A percentile compares a stretch with the other conserved stretches of the same genome.
These are phyloP conservation scores for Sesamia nonagrioides DNA, from an alignment of 1,140 invertebrate genomes.

Conservation along the genomic window DNA sequence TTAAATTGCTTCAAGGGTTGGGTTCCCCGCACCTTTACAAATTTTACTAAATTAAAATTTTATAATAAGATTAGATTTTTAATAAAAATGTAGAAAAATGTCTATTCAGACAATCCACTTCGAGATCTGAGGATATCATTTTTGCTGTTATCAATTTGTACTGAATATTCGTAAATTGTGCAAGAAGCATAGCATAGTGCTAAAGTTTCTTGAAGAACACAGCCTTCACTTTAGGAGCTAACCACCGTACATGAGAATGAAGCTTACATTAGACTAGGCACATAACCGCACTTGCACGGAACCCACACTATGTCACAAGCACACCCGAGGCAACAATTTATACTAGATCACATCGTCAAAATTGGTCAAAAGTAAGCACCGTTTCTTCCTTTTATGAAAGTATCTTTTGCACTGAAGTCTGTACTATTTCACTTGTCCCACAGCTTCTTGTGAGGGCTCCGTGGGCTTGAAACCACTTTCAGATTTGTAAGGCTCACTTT, in stretches of 20 bases:
- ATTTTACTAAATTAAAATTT: constrained; percentile 16
- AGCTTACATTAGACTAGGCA: constrained; percentile 45
- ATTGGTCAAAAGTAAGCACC: constrained; percentile 47
- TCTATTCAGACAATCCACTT: constrained; percentile 16
- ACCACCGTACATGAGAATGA: constrained; percentile 30
- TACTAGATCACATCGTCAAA: constrained; percentile 60
- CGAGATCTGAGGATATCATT: neutral
- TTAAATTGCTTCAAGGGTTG: constrained; percentile 44
- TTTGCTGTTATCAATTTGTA: constrained; percentile 31
- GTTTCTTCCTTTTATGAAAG: constrained; percentile 39
- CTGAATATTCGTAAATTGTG: constrained; percentile 45
- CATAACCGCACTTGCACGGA: constrained; percentile 41
- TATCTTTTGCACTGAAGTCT: constrained; percentile 38
- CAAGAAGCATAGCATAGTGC: constrained; percentile 43
- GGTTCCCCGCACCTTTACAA: constrained; percentile 34
- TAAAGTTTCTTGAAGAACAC: constrained; percentile 43
- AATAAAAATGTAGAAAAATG: constrained; percentile 4
- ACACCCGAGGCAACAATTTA: constrained; percentile 45
- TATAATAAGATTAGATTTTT: constrained; percentile 18
- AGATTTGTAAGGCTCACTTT: constrained; percentile 70
- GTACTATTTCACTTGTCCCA: constrained; percentile 82
- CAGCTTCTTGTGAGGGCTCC: constrained; percentile 68
- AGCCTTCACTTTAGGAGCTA: constrained; percentile 42
- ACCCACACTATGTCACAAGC: constrained; percentile 31
- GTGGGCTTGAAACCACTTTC: constrained; percentile 67